Evolutionary conservation across 2,113 vertebrate species (phyloP).

Genomic region (Oophaga pumilio): DNA sequence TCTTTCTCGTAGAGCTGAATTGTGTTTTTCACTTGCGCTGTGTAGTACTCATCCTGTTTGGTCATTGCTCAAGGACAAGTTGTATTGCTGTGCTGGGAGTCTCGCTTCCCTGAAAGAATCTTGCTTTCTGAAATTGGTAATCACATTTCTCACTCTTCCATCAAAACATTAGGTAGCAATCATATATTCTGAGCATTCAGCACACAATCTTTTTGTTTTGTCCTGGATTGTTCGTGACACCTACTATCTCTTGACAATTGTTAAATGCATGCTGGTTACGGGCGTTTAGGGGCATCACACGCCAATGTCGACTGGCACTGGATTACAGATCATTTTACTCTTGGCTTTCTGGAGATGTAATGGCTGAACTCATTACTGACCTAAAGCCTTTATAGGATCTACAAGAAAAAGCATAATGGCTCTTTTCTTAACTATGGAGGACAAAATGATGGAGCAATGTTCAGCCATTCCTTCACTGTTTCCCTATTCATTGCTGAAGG

Average conservation of each 20-base stretch:
- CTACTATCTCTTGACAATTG: conserved; percentile 57
- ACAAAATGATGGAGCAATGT: background rate
- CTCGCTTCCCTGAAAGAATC: conserved; percentile 56
- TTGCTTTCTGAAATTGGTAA: conserved; percentile 58
- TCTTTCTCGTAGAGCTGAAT: background rate
- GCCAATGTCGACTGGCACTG: conserved; percentile 47
- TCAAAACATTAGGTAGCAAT: conserved; percentile 58
- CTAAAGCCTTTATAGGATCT: conserved; percentile 55
- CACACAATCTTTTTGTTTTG: conserved; percentile 38
- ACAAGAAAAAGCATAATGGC: conserved; percentile 41
- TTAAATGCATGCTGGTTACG: conserved; percentile 52
- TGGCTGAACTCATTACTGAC: conserved; percentile 56
- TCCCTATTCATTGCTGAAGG: background rate
- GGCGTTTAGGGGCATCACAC: conserved; percentile 46
- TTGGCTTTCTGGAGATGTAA: conserved; percentile 47
- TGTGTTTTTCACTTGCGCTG: conserved; percentile 38
- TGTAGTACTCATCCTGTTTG: conserved; percentile 40
- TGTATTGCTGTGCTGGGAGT: conserved; percentile 57
- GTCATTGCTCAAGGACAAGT: conserved; percentile 56
- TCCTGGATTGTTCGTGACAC: conserved; percentile 41
- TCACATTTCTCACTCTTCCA: conserved; percentile 59
- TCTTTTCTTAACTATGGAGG: conserved; percentile 37
- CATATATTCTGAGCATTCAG: conserved; percentile 54
- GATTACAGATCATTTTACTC: conserved; percentile 58
- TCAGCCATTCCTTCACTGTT: background rate